These are phyloP conservation scores for Prenolepis imparis DNA, from an alignment of 2,888 invertebrate genomes.

Conservation along the genomic window DNA sequence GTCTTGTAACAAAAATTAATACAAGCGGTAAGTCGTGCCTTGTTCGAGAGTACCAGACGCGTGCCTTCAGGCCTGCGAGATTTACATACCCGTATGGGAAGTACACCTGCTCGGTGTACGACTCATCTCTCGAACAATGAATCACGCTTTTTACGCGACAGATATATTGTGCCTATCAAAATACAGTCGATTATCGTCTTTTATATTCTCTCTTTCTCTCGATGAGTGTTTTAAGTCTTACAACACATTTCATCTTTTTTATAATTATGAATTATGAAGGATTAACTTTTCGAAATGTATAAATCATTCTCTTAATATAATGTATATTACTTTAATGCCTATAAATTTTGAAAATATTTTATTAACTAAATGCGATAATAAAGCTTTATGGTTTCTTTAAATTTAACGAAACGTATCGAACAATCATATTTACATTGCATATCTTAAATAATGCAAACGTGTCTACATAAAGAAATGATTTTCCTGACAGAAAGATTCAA, in stretches of 20 bases:
- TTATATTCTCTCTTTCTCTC: slow-evolving; percentile 4
- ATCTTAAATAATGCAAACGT: neutral
- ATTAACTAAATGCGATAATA: neutral
- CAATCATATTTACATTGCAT: neutral
- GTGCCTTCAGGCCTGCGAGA: slow-evolving; percentile 65
- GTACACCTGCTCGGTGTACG: slow-evolving; percentile 67
- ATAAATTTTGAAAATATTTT: neutral
- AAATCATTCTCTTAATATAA: neutral
- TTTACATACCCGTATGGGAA: slow-evolving; percentile 70
- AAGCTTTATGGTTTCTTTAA: neutral
- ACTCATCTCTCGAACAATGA: slow-evolving; percentile 47
- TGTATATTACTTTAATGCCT: neutral
- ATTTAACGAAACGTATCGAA: neutral
- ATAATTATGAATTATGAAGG: neutral
- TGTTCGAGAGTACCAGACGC: slow-evolving; percentile 57
- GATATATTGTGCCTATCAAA: slow-evolving; percentile 27
- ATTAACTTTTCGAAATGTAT: neutral
- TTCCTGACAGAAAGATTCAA: slow-evolving; percentile 8
- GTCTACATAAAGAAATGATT: slow-evolving; percentile 1
- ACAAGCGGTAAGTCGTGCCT: slow-evolving; percentile 65
- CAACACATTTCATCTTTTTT: neutral
- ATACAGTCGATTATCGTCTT: slow-evolving; percentile 36
- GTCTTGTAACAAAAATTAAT: slow-evolving; percentile 64
- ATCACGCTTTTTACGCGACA: slow-evolving; percentile 53
- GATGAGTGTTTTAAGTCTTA: slow-evolving; percentile 10